A percentile compares a stretch with the other conserved stretches of the same genome.
These are phyloP conservation scores for Diploptera punctata DNA, from an alignment of 2,888 invertebrate genomes.

Conservation along the genomic window DNA sequence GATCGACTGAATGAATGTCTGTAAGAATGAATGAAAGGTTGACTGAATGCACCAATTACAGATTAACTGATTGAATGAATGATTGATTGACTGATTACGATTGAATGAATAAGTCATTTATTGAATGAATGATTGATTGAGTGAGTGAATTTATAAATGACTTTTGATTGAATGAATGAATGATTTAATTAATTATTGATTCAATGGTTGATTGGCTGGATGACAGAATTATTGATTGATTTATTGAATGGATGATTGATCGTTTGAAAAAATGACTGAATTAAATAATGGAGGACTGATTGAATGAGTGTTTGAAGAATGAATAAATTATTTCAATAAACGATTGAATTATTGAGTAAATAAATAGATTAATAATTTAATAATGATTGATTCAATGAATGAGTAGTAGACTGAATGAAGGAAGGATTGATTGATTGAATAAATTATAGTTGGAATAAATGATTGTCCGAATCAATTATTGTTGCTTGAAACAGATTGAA, in stretches of 20 bases:
- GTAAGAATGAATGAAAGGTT: too few relatives aligned
- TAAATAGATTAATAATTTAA: too few relatives aligned
- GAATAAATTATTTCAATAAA: too few relatives aligned
- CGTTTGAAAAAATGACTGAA: not conserved
- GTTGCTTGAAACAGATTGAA: too few relatives aligned
- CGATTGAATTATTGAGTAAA: too few relatives aligned
- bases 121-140: not conserved
- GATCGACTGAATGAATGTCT: not conserved
- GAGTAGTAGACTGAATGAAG: too few relatives aligned
- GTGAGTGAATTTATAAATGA: not conserved
- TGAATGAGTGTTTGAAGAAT: not conserved
- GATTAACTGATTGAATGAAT: not conserved
- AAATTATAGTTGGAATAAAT: too few relatives aligned
- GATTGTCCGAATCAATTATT: not conserved
- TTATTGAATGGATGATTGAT: too few relatives aligned
- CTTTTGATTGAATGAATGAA: not conserved
- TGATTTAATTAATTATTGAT: not conserved
- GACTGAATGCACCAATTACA: not conserved
- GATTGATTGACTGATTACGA: too few relatives aligned
- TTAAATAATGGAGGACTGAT: not conserved
- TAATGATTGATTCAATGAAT: too few relatives aligned
- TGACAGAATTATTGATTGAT: not conserved
- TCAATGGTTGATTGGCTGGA: not conserved
- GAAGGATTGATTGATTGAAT: too few relatives aligned
- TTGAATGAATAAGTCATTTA: not conserved